Percentiles rank a stretch among this genome's conserved stretches.
These are phyloP conservation scores for Monoplex corrugatus DNA, from an alignment of 2,888 invertebrate genomes.

Conservation along the genomic window DNA sequence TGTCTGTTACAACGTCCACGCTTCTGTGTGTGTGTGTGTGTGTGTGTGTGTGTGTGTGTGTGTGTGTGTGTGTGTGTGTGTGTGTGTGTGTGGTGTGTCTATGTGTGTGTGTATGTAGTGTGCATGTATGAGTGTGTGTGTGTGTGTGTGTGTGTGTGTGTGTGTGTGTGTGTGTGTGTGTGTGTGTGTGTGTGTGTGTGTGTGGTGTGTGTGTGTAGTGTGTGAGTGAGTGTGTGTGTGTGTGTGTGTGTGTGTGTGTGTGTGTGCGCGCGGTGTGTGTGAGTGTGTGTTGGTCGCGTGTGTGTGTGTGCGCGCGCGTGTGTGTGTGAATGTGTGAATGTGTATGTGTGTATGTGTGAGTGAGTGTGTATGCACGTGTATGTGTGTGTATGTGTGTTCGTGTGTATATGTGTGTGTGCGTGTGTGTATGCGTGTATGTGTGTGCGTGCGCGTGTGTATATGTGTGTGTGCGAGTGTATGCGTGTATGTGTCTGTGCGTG, in stretches of 20 bases:
- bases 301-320: conserved; percentile 17
- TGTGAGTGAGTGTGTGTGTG: not conserved
- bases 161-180: too few species aligned
- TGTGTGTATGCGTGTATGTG: not conserved
- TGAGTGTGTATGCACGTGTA: not conserved
- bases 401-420: not conserved
- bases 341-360: not conserved
- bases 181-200: not conserved
- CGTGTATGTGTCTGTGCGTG: not conserved
- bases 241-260: conserved; percentile 3
- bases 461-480: not conserved
- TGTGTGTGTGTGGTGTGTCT: not conserved
- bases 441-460: not conserved
- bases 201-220: not conserved
- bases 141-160: not conserved
- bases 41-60: too few species aligned
- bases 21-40: too few species aligned
- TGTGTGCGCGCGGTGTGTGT: too few species aligned
- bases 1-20: too few species aligned
- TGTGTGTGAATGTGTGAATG: not conserved
- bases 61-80: too few species aligned
- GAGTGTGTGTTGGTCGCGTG: not conserved
- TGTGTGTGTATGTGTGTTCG: not conserved
- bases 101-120: too few species aligned
- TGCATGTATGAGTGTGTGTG: too few species aligned